Base-by-base conservation (phyloP, 37 sponge, comb jelly and placozoan species). In the Cliona cf. orientalis region DNA sequence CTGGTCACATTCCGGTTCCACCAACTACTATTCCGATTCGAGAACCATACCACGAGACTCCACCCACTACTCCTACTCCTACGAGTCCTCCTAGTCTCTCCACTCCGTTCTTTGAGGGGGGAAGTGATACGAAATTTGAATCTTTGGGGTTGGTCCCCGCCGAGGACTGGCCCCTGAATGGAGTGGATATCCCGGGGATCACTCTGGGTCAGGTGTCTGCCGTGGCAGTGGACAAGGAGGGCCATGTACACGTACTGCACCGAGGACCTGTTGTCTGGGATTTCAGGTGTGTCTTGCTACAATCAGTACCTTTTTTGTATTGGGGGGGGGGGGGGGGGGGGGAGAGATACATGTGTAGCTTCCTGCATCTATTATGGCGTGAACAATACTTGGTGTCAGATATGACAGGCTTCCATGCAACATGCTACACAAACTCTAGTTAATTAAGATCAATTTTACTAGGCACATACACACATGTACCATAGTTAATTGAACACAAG, bases 141-240 rank as follows among this genome's bases (percentile, higher is more conserved):
- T 5, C 6, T 5, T n/a, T 61, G 26, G 63, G 42, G 3, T 23
- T 78, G 32, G 79, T 73, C 17, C 80, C 55, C 11, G 70, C 82
- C 21, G 71, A 82, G 40, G 82, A 76, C 32, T 82, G 82, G 83
- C 59, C 67, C 19, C 59, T 75, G n/a, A 80, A 80, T 69, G 72
- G 71, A 1, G 42, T 61, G 26, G 6, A 1, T 32, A 43, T 82
- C 14, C 74, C 72, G 1, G 86, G 70, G 36, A 32, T 76, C 19
- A 28, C 61, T 1, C 29, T 94, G 80, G 95, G 95, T 25, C 95
- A 94, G 66, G 91, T 94, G 23, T 59, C 75, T 57, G 90, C 80
- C 7, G 88, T 87, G 17, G 87, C 73, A 25, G 81, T 83, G 45
- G 78, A 83, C 46, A 31, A 35, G 3, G 42, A 77, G 0, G 91